phyloP scores from a whole-genome alignment of 2,113 vertebrate species.

The Echinops telfairi region DNA sequence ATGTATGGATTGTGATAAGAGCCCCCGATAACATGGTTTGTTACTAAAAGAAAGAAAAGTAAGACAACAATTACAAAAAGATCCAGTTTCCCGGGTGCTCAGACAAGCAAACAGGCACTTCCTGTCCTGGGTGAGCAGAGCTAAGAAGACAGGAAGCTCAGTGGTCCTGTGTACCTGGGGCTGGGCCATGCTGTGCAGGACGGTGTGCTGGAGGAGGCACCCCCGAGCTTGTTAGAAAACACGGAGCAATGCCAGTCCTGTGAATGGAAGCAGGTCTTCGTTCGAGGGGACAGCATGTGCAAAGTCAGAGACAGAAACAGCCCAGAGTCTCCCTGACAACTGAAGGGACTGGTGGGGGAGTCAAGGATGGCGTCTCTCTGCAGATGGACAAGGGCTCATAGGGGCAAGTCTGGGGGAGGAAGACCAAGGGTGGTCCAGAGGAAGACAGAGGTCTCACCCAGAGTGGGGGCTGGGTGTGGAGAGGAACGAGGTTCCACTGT shows the following conservation, averaged over 20 bases:
- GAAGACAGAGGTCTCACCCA: background rate
- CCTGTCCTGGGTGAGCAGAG: background rate
- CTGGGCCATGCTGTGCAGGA: too few species aligned
- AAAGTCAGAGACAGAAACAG: background rate
- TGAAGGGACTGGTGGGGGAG: background rate
- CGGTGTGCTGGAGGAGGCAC: background rate
- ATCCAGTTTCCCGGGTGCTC: rapidly evolving
- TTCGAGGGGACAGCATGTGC: background rate
- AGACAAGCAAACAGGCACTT: background rate
- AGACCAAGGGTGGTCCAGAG: rapidly evolving
- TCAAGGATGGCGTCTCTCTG: background rate
- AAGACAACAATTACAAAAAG: too few species aligned
- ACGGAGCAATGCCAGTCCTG: background rate
- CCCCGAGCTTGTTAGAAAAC: background rate
- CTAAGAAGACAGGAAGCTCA: too few species aligned
- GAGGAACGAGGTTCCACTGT: background rate
- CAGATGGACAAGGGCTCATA: background rate
- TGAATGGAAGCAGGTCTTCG: background rate
- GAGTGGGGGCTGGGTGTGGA: too few species aligned
- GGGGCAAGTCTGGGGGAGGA: background rate
- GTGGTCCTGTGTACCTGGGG: background rate
- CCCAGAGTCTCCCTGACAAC: background rate
- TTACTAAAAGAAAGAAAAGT: too few species aligned
- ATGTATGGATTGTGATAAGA: too few species aligned
- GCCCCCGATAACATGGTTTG: too few species aligned